phyloP scores from a whole-genome alignment of 2,888 invertebrate genomes.

The Autographa gamma region DNA sequence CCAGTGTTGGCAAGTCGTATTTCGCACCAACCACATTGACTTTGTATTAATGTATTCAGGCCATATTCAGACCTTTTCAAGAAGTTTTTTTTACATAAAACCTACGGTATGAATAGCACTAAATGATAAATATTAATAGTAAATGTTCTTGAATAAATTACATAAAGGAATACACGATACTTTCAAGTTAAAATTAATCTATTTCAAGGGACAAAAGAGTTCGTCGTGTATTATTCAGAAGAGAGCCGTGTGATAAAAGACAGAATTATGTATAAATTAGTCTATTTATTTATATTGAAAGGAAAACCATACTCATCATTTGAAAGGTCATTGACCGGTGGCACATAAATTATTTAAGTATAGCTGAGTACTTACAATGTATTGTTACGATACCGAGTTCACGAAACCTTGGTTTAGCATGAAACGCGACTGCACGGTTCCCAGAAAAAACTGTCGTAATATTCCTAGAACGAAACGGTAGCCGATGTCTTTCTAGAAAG shows the following conservation, averaged over 20 bases:
- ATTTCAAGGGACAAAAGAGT: too few relatives aligned
- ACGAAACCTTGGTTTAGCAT: constrained; percentile 1
- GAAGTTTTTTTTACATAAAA: neutral
- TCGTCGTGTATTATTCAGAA: neutral
- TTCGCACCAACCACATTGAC: neutral
- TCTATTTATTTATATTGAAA: neutral
- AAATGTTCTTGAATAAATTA: too few relatives aligned
- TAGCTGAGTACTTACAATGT: constrained; percentile 1
- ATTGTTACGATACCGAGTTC: neutral
- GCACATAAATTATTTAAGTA: neutral
- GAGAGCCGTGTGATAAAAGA: neutral
- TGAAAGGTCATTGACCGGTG: neutral
- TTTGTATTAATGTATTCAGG: neutral
- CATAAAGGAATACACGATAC: too few relatives aligned
- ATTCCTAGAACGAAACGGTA: neutral
- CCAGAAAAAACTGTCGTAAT: constrained; percentile 1
- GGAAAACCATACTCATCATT: neutral
- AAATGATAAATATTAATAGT: too few relatives aligned
- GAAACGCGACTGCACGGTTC: neutral
- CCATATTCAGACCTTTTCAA: neutral
- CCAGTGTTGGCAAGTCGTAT: constrained; percentile 1
- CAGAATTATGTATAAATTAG: neutral
- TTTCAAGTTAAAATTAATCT: too few relatives aligned
- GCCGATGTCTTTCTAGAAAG: neutral
- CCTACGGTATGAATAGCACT: too few relatives aligned